phyloP scores from a whole-genome alignment of 2,888 invertebrate genomes.

The Drosophila rellima region DNA sequence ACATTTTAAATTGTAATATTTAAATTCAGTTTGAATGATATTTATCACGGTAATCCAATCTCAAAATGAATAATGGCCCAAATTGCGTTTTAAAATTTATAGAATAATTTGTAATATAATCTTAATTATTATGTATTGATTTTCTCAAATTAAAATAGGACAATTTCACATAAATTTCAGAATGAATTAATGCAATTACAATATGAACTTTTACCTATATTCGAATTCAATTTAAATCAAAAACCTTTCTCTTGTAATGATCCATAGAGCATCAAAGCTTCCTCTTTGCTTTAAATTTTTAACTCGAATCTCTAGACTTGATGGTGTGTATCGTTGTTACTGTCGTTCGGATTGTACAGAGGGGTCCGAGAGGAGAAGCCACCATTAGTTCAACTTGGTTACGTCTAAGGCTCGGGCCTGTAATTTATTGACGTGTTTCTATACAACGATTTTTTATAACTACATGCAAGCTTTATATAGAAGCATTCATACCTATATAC shows the following conservation, averaged over 20 bases:
- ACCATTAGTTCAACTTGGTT: conserved; percentile 69
- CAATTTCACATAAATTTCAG: too few relatives aligned
- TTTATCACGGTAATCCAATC: too few relatives aligned
- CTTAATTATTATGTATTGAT: too few relatives aligned
- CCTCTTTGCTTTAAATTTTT: background rate
- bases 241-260: background rate
- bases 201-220: too few relatives aligned
- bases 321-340: conserved; percentile 14
- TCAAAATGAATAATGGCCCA: too few relatives aligned
- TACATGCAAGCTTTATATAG: conserved; percentile 19
- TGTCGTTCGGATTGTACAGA: conserved; percentile 5
- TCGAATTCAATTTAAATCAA: background rate
- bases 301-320: conserved; percentile 5
- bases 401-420: conserved; percentile 55
- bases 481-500: conserved; percentile 11
- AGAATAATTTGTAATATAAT: too few relatives aligned
- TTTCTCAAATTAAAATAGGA: too few relatives aligned
- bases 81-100: too few relatives aligned
- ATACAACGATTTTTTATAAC: conserved; percentile 58
- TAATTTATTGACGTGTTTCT: conserved; percentile 76
- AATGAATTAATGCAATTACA: too few relatives aligned
- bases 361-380: conserved; percentile 19
- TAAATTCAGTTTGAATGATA: too few relatives aligned
- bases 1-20: too few relatives aligned
- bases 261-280: background rate